Percentiles rank a stretch among this genome's conserved stretches.
These are phyloP conservation scores for Acholoe squamosa DNA, from an alignment of 2,888 invertebrate genomes.

Conservation along the genomic window DNA sequence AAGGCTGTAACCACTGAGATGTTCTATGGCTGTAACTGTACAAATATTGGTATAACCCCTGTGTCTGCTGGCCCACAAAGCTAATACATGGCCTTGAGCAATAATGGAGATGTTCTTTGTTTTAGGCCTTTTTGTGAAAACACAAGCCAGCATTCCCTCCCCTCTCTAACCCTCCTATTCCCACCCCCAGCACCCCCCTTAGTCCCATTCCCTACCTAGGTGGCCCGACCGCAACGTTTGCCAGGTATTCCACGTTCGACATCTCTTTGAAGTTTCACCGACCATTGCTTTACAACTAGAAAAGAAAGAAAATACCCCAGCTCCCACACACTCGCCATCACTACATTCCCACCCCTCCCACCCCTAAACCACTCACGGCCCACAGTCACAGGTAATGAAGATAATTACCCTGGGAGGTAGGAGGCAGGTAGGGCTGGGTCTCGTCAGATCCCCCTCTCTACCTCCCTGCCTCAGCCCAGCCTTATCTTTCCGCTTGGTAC, in stretches of 20 bases:
- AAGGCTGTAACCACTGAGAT: too few relatives aligned
- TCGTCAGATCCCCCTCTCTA: slow-evolving; percentile 4
- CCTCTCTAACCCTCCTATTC: not conserved
- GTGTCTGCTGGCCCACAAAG: too few relatives aligned
- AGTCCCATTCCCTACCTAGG: not conserved
- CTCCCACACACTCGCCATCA: not conserved
- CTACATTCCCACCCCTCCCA: not conserved
- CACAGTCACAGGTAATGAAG: slow-evolving; percentile 12
- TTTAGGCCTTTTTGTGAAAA: not conserved
- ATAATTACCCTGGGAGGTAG: not conserved
- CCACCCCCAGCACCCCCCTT: not conserved
- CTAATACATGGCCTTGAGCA: not conserved
- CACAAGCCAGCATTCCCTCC: not conserved
- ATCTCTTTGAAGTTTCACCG: slow-evolving; percentile 23
- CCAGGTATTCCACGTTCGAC: slow-evolving; percentile 25
- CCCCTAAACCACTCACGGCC: not conserved
- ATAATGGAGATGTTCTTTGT: not conserved
- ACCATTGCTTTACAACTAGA: not conserved
- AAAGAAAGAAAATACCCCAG: not conserved
- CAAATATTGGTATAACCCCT: too few relatives aligned
- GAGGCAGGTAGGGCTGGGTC: not conserved
- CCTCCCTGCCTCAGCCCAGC: too few relatives aligned
- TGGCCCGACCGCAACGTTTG: not conserved
- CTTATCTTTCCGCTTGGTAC: slow-evolving; percentile 14
- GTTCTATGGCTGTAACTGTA: too few relatives aligned